A percentile compares a stretch with the other conserved stretches of the same genome.
These are phyloP conservation scores for Phalloptychus januarius DNA, from an alignment of 2,797 vertebrate genomes.

Conservation along the genomic window DNA sequence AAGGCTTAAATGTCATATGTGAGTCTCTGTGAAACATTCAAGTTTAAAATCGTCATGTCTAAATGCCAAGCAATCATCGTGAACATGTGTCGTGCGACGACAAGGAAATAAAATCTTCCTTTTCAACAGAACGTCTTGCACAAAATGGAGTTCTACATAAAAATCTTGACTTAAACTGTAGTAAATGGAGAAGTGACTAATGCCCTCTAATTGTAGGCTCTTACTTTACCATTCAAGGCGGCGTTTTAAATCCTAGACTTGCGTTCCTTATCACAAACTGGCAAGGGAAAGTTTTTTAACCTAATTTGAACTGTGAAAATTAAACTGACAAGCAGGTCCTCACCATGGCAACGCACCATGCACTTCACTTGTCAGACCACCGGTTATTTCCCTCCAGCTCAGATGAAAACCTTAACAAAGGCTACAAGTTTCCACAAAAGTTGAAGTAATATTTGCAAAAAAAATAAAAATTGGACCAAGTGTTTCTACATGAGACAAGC, in stretches of 20 bases:
- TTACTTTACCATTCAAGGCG: not conserved
- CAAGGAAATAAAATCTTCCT: not conserved
- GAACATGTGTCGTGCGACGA: not conserved
- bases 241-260: not conserved
- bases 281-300: not conserved
- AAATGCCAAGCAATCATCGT: not conserved
- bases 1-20: too few species aligned
- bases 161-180: not conserved
- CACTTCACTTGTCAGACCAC: not conserved
- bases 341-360: not conserved
- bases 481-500: not conserved
- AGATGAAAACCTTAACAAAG: not conserved
- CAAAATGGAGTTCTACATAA: not conserved
- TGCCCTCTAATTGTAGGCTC: not conserved
- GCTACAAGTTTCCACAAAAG: not conserved
- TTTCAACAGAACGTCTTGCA: not conserved
- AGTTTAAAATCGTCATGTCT: not conserved
- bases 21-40: not conserved
- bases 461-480: not conserved
- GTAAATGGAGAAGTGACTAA: conserved; percentile 1
- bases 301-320: not conserved
- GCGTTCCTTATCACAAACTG: not conserved
- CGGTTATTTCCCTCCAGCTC: not conserved
- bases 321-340: not conserved
- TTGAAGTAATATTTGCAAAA: not conserved